Base-by-base conservation (phyloP, 2,888 invertebrate genomes). In the Drosophila percnosoma region DNA sequence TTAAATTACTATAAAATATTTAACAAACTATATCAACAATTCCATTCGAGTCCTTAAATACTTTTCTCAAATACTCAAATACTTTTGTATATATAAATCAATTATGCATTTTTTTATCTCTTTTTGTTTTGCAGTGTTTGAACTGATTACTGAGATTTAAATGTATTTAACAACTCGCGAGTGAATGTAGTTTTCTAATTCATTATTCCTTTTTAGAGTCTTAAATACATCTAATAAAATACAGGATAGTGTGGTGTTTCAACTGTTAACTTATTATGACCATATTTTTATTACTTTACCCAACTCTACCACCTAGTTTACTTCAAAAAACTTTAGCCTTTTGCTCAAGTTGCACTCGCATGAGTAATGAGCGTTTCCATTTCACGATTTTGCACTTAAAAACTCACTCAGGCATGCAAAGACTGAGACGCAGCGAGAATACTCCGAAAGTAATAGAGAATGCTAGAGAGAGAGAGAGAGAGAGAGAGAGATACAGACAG, bases 361-460 rank as follows among this genome's bases (percentile, higher is more conserved):
- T 78, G 82, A 78, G 82, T 81, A 78, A 78, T 81, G 82, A 78
- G 69, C 74, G 78, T 73, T 78, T 78, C 78, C 78, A 78, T 78
- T 78, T 81, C 81, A 64, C 78, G 78, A 67, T 72, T 55, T 68
- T 73, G 78, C 78, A 78, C 78, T 78, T 81, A 78, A 81, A 63
- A 73, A 58, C 68, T 68, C 81, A 78, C 49, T 63, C 71, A 68
- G 68, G 57, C 77, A 54, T 75, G 74, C 78, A 55, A 67, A 61
- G 42, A 33, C 55, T 27, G 21, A 15, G 29, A 40, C n/a, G 38
- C 55, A 27, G 11, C 15, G 55, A 40, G 55, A 57, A 15, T 42
- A 21, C 38, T 38, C 27, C 38, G 38, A 55, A 49, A 61, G 34
- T 21, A 27, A 52, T n/a, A 34, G 51, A 15, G 13, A 40, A 15